A percentile compares a stretch with the other conserved stretches of the same genome.
These are phyloP conservation scores for Rattus rattus DNA, from an alignment of 2,113 vertebrate species.

Conservation along the genomic window DNA sequence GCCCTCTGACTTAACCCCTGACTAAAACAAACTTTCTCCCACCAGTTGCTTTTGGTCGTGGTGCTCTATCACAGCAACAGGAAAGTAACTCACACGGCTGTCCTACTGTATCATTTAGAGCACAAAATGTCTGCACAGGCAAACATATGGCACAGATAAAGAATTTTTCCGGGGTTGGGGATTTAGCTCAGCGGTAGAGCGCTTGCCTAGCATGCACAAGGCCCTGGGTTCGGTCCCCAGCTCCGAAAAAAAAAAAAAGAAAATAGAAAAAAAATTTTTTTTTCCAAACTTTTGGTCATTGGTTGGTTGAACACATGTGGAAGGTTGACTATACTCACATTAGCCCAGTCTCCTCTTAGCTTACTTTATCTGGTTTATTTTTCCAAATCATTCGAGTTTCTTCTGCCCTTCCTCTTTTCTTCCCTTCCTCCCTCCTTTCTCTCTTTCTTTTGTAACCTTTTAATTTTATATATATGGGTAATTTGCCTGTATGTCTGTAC, in stretches of 20 bases:
- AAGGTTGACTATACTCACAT: background rate
- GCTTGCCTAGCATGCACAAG: no score
- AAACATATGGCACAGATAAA: background rate
- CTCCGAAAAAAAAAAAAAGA: no score
- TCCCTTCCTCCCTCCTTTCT: background rate
- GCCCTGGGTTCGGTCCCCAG: no score
- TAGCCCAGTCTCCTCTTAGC: background rate
- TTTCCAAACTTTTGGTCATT: background rate
- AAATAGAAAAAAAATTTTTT: background rate
- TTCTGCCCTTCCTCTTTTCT: fast-evolving
- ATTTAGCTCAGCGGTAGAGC: no score
- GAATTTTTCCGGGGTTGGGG: no score
- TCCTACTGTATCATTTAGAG: background rate
- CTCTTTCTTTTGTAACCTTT: background rate
- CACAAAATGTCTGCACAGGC: background rate
- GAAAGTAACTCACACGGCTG: background rate
- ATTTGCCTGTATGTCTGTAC: background rate
- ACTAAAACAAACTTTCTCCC: background rate
- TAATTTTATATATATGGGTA: background rate
- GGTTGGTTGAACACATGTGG: background rate
- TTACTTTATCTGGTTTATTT: background rate
- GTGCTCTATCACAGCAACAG: background rate
- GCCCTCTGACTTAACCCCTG: background rate
- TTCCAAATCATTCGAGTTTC: background rate
- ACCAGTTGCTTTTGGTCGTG: background rate